phyloP scores from a whole-genome alignment of 2,113 vertebrate species.

The Sinocyclocheilus anophthalmus region DNA sequence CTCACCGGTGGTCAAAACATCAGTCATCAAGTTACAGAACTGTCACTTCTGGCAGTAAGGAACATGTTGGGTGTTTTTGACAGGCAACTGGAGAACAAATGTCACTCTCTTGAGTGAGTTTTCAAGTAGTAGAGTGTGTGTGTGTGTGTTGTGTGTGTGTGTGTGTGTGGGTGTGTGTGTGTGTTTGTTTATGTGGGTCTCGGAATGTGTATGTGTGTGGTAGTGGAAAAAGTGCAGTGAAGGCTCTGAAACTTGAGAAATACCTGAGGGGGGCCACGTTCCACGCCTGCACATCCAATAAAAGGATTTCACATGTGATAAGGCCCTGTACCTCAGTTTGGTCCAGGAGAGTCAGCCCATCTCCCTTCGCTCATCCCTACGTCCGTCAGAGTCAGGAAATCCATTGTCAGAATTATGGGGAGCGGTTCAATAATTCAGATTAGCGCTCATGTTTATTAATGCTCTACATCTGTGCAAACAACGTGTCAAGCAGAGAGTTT shows the following conservation, averaged over 20 bases:
- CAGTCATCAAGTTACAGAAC: conserved; percentile 17
- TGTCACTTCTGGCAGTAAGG: not conserved
- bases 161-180: too few species aligned
- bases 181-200: not conserved
- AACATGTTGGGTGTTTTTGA: conserved; percentile 25
- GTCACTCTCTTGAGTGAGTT: conserved; percentile 44
- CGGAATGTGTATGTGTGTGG: not conserved
- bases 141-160: not conserved
- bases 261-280: conserved; percentile 79
- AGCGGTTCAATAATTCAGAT: conserved; percentile 99
- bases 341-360: conserved; percentile 78
- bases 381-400: conserved; percentile 68
- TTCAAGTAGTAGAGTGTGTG: conserved; percentile 6
- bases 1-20: conserved; percentile 1
- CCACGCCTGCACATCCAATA: conserved; percentile 85
- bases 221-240: not conserved
- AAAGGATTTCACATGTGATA: conserved; percentile 88
- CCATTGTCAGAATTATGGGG: conserved; percentile 95
- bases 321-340: conserved; percentile 79
- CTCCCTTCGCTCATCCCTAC: conserved; percentile 47
- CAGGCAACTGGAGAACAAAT: conserved; percentile 53
- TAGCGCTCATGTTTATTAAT: conserved; percentile 99
- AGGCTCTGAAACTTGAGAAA: conserved; percentile 66
- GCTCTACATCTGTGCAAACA: conserved; percentile 99
- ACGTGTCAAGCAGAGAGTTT: conserved; percentile 99